A percentile compares a stretch with the other conserved stretches of the same genome.
Conservation (phyloP, 2,113 vertebrate species). For the Numenius arquata region DNA sequence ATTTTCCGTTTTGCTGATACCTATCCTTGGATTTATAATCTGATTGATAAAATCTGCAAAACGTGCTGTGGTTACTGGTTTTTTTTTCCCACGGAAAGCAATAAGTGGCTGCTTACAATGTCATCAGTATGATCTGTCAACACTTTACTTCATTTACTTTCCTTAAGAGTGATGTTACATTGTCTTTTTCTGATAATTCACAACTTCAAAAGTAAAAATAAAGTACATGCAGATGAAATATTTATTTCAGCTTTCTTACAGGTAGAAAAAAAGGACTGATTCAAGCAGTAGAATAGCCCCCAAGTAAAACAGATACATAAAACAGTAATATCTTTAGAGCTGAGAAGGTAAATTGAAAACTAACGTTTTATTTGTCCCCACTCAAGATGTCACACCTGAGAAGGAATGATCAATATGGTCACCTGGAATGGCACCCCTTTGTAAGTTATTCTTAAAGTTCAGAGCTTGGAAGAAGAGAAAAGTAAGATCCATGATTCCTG, state of each 20-base stretch:
- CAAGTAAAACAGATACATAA: background rate
- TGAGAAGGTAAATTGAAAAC: background rate
- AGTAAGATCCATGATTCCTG: background rate
- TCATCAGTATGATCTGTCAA: background rate
- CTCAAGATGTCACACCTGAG: background rate
- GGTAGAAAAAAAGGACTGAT: background rate
- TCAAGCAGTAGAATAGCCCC: background rate
- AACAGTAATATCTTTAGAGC: background rate
- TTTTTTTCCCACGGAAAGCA: background rate
- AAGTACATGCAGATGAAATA: background rate
- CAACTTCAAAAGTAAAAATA: background rate
- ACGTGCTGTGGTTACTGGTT: background rate
- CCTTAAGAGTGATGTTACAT: background rate
- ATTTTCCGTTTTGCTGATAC: background rate
- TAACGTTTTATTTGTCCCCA: background rate
- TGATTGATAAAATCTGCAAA: background rate
- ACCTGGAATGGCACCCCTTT: background rate
- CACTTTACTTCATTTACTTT: background rate
- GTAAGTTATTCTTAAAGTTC: background rate
- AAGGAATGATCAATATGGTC: background rate
- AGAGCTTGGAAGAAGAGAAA: background rate
- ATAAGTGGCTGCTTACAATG: background rate
- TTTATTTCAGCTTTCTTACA: background rate
- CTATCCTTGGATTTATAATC: background rate
- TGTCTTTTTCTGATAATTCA: background rate